These are phyloP conservation scores for Conus canariensis DNA, from an alignment of 2,888 invertebrate species.

Conservation along the genomic window DNA sequence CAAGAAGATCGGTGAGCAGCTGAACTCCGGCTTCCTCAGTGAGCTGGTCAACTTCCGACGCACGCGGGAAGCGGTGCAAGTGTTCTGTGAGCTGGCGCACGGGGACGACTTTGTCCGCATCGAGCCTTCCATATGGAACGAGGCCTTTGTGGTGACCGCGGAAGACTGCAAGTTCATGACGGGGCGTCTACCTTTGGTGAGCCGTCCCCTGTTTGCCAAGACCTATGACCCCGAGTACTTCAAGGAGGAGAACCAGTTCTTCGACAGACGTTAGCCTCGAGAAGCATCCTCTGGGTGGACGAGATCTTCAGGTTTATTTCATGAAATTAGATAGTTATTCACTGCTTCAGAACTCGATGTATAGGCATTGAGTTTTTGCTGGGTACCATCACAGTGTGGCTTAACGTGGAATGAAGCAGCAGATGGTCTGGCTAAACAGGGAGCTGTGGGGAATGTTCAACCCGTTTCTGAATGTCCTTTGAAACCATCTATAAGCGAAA, in stretches of 20 bases:
- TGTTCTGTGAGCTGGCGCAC: background rate
- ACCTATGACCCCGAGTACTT: background rate
- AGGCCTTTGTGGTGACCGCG: background rate
- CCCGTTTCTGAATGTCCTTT: no score
- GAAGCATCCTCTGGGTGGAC: no score
- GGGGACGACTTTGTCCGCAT: background rate
- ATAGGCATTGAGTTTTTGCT: no score
- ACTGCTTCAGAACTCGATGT: no score
- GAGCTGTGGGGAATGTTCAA: no score
- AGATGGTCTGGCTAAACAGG: no score
- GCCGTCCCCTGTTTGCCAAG: background rate
- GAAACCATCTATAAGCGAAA: no score
- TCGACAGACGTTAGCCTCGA: no score
- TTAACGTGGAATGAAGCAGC: no score
- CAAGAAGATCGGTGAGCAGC: conserved; percentile 8
- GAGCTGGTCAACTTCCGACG: background rate
- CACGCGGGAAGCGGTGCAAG: background rate
- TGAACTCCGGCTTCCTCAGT: background rate
- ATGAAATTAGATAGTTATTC: no score
- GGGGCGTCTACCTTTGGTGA: background rate
- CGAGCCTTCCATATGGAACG: background rate
- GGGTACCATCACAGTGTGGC: no score
- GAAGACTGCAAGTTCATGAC: background rate
- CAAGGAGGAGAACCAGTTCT: background rate
- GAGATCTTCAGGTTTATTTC: no score